A percentile compares a stretch with the other conserved stretches of the same genome.
Conservation (phyloP, 2,113 vertebrate species). For the Peromyscus maniculatus region DNA sequence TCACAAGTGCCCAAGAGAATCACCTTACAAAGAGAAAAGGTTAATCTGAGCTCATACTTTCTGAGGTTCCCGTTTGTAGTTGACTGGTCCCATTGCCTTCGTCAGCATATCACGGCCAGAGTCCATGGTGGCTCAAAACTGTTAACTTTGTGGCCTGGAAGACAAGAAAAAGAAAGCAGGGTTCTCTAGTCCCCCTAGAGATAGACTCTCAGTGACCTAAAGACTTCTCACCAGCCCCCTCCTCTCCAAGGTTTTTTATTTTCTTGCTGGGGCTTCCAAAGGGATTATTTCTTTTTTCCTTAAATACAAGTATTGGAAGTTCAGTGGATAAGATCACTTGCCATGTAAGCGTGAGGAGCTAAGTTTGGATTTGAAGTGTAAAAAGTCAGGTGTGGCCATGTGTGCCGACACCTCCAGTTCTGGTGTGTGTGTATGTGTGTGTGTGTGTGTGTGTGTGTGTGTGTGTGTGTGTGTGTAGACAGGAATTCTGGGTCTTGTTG, state of each 20-base stretch:
- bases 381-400: neutral
- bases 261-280: neutral
- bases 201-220: neutral
- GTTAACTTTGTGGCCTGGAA: neutral
- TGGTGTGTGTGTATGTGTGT: neutral
- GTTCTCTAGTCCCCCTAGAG: neutral
- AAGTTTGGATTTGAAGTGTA: neutral
- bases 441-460: neutral
- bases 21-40: neutral
- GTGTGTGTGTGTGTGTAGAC: fast-evolving
- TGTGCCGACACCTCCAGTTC: neutral
- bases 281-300: neutral
- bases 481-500: neutral
- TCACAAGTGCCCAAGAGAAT: neutral
- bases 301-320: neutral
- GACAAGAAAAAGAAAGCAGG: neutral
- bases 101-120: neutral
- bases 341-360: neutral
- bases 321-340: neutral
- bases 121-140: neutral
- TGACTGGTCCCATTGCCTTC: neutral
- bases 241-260: neutral
- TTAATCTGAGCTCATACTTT: neutral
- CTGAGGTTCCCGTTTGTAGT: neutral
- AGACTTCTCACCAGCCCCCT: neutral